These are phyloP conservation scores for Axinella damicornis DNA, from an alignment of 37 sponge, comb jelly and placozoan genomes.

Conservation along the genomic window DNA sequence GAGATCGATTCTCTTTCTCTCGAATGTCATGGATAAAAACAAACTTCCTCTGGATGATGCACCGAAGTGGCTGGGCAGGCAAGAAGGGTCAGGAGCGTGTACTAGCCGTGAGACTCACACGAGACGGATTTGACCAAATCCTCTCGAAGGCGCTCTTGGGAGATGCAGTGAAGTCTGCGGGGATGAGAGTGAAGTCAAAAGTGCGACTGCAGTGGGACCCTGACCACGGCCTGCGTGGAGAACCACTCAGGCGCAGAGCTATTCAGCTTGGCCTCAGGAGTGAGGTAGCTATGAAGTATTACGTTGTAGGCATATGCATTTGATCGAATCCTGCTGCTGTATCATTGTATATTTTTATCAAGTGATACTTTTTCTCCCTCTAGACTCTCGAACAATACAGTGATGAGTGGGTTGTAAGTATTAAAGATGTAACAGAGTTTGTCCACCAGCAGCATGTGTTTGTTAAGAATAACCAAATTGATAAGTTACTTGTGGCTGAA, in stretches of 20 bases:
- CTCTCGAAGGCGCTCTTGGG: conserved; percentile 64
- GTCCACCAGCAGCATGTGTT: conserved; percentile 60
- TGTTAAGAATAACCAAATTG: conserved; percentile 46
- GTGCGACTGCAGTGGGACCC: conserved; percentile 90
- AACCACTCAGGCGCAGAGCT: conserved; percentile 50
- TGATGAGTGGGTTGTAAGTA: conserved; percentile 70
- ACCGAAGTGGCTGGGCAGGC: conserved; percentile 76
- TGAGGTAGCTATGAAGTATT: conserved; percentile 63
- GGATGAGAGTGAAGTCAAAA: conserved; percentile 13
- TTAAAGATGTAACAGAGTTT: conserved; percentile 79
- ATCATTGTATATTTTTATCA: too few relatives aligned
- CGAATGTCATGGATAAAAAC: conserved; percentile 93
- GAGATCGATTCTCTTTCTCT: conserved; percentile 60
- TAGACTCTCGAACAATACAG: conserved; percentile 10
- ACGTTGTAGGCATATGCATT: too few relatives aligned
- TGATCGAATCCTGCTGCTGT: too few relatives aligned
- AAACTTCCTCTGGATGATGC: conserved; percentile 92
- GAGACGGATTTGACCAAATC: conserved; percentile 73
- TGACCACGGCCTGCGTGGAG: conserved; percentile 73
- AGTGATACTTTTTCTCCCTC: too few relatives aligned
- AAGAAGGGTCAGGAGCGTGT: conserved; percentile 68
- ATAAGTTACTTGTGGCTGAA: conserved; percentile 61
- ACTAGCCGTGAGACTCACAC: conserved; percentile 73
- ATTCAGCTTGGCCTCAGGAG: conserved; percentile 80
- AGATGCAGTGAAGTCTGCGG: conserved; percentile 48